These are phyloP conservation scores for Cricetomys ansorgei DNA, from an alignment of 2,113 vertebrate species.

Conservation along the genomic window DNA sequence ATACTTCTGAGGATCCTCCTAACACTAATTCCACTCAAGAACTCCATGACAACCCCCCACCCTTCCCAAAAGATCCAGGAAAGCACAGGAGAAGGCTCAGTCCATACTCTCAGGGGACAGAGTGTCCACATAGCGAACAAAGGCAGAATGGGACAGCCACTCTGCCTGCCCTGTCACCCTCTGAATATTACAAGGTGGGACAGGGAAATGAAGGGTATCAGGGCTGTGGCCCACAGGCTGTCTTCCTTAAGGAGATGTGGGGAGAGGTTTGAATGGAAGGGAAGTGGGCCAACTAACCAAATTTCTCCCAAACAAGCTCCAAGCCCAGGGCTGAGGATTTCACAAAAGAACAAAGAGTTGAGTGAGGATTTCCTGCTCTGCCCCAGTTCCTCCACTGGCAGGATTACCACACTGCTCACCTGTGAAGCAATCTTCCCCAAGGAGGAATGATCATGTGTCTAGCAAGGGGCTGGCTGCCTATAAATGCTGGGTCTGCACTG, in stretches of 20 bases:
- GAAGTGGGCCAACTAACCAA: conserved; percentile 1
- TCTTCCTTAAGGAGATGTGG: neutral
- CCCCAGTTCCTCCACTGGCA: conserved; percentile 56
- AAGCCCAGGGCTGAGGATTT: conserved; percentile 33
- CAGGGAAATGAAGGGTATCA: no score
- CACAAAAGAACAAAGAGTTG: conserved; percentile 54
- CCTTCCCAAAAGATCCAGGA: neutral
- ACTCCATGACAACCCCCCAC: neutral
- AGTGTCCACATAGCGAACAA: neutral
- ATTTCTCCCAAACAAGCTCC: conserved; percentile 63
- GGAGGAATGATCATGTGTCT: neutral
- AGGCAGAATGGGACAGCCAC: fast-evolving
- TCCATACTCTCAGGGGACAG: neutral
- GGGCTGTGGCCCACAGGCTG: neutral
- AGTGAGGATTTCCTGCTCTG: conserved; percentile 66
- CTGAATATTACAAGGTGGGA: neutral
- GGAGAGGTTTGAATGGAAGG: neutral
- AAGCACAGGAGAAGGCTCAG: neutral
- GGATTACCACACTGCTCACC: conserved; percentile 58
- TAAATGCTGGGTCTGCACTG: conserved; percentile 6
- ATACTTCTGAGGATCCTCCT: neutral
- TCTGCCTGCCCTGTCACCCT: neutral
- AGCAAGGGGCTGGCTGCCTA: neutral
- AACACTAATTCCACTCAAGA: neutral
- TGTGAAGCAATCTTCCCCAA: conserved; percentile 62